Percentiles rank a stretch among this genome's conserved stretches.
Evolutionary conservation across 2,888 invertebrate genomes (phyloP).

Genomic region (Sesia bembeciformis): DNA sequence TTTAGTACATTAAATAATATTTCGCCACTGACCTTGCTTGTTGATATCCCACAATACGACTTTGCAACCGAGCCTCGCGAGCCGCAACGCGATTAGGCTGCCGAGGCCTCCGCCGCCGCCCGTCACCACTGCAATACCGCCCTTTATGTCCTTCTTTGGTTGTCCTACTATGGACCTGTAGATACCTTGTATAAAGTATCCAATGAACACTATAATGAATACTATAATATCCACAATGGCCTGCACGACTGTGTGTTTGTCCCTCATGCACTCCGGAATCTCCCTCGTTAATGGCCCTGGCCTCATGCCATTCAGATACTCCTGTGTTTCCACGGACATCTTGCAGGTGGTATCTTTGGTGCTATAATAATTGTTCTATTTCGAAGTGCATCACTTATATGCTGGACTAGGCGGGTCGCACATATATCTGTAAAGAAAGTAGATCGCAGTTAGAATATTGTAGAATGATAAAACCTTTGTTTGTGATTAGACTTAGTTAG

Average conservation of each 20-base stretch:
- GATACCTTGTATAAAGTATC: slow-evolving; percentile 71
- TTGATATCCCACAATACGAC: slow-evolving; percentile 95
- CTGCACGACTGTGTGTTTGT: slow-evolving; percentile 67
- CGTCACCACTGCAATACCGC: slow-evolving; percentile 88
- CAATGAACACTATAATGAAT: slow-evolving; percentile 62
- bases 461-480: too few relatives aligned
- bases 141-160: slow-evolving; percentile 80
- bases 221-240: slow-evolving; percentile 72
- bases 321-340: slow-evolving; percentile 45
- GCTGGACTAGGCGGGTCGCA: not conserved
- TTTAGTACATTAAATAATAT: not conserved
- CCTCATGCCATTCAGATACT: slow-evolving; percentile 55
- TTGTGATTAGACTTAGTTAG: too few relatives aligned
- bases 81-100: slow-evolving; percentile 81
- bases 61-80: slow-evolving; percentile 84
- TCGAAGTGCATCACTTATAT: slow-evolving; percentile 29
- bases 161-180: slow-evolving; percentile 76
- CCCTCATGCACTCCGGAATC: slow-evolving; percentile 65
- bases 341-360: slow-evolving; percentile 13
- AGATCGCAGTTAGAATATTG: too few relatives aligned
- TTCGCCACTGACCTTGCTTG: slow-evolving; percentile 77
- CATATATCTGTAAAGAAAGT: not conserved
- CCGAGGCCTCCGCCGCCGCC: slow-evolving; percentile 93
- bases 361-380: slow-evolving; percentile 10
- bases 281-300: slow-evolving; percentile 61